Evolutionary conservation across 2,888 invertebrate species (phyloP), one percentile per base, ranked within the genome.

Genomic region (Lucinisca nassula): DNA sequence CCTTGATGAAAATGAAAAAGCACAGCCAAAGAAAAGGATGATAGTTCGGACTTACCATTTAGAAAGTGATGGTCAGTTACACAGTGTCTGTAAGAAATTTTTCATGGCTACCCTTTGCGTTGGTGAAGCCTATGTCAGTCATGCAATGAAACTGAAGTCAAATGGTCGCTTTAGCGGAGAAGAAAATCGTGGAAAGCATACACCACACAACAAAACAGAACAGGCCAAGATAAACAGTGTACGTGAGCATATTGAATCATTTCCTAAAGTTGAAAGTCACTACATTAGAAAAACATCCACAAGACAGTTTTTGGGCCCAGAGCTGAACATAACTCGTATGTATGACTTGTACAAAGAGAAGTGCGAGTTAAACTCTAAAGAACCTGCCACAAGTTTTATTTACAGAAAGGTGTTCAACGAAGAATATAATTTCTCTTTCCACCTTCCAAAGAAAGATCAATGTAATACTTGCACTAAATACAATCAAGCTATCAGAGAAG

Each of bases 391-490:
- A 27, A 17, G 37, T 17, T 37, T 75, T n/a, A 81, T 74, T 24
- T 87, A 87, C 58, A 70, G 87, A 67, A 24, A 72, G 17, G 35
- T 77, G 17, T 88, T 85, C 40, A 80, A 80, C 73, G 70, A 76
- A 49, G 51, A 88, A 38, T 87, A 75, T 24, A 87, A 90, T 40
- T 79, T 81, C 10, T 87, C 83, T 32, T 90, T 87, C 35, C 86
- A 86, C 70, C 58, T 83, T 70, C 86, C 89, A 55, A 51, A 87
- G 58, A 90, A 90, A 40, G 87, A 87, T 49, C 87, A 87, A 75
- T 90, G 85, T 51, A 76, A 78, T 30, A 67, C 40, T 32, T 90
- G 90, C 80, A 79, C 38, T 27, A 77, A 38, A 30, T 87, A 87
- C 78, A 6, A 87, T 32, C 73, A 32, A 51, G 45, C 55, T 24